These are phyloP conservation scores for Riparia riparia DNA, from an alignment of 2,113 vertebrate species.

Conservation along the genomic window DNA sequence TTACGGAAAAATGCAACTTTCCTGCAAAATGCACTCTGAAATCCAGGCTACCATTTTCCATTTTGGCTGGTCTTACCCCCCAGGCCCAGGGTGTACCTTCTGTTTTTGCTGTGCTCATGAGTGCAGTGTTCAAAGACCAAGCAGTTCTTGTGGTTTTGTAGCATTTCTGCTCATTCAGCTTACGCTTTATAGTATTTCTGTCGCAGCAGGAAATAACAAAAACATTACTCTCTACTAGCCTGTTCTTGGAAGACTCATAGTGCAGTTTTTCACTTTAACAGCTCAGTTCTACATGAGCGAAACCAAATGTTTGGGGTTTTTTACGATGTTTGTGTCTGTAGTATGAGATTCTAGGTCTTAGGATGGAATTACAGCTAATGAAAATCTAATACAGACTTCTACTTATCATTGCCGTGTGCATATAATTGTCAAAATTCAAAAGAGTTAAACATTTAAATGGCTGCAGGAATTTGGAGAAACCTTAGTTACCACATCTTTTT, in stretches of 20 bases:
- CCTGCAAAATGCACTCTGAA: background rate
- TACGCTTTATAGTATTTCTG: background rate
- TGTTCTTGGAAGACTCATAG: background rate
- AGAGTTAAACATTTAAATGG: background rate
- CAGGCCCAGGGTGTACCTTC: background rate
- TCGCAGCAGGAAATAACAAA: background rate
- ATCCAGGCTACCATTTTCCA: background rate
- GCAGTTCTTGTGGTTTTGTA: background rate
- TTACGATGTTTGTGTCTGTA: background rate
- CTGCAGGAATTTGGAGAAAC: background rate
- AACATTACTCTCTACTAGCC: background rate
- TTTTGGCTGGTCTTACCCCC: accelerated
- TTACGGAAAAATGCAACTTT: background rate
- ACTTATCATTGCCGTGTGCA: accelerated
- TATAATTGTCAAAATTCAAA: background rate
- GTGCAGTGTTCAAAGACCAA: background rate
- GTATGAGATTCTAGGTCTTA: background rate
- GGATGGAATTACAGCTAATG: background rate
- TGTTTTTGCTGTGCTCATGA: background rate
- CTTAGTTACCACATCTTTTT: background rate
- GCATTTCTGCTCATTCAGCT: background rate
- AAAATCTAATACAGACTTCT: background rate
- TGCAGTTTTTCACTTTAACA: background rate
- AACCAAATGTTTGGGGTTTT: background rate
- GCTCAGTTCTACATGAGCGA: background rate